Evolutionary conservation across 2,888 invertebrate genomes (phyloP), one percentile per base, ranked within the genome.

Genomic region (Melikaiella ostensackeni): DNA sequence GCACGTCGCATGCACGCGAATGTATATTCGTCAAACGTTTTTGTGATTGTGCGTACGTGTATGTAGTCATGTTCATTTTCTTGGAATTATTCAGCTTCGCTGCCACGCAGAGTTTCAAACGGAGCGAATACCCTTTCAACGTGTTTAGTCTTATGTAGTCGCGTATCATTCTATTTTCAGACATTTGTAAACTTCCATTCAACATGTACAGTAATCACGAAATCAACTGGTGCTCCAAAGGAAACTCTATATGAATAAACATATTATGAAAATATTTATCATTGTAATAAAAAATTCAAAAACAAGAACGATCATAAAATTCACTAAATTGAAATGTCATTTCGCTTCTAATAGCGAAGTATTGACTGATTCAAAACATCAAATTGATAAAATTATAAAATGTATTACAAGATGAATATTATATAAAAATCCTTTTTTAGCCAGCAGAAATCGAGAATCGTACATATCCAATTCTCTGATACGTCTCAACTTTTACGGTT

Each of bases 31-130:
- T 13, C 24, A 24, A 57, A 57, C 3, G 24, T 57, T 57, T 57
- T 24, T 57, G 57, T 24, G 24, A 24, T 13, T 24, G 57, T 57
- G 57, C 24, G 24, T 57, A n/a, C 38, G 35, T 63, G 38, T 38
- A 13, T 11, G 24, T 38, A 38, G 24, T 24, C 21, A 84, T 83
- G 81, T 81, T 75, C 81, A 63, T 62, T 86, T 81, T 79, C 82
- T 84, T 80, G 86, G 81, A 85, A 86, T 83, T 77, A 78, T 78
- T 75, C 74, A 63, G 79, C 81, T 81, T 83, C 81, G 55, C 80
- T 81, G 79, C 77, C 82, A 79, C 83, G 76, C 38, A 81, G 74
- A 76, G 63, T 83, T 86, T 85, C 81, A 83, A 85, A 82, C 78
- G 81, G 81, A 74, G 62, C 61, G 83, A 80, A 79, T 80, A 82